phyloP scores from a whole-genome alignment of 2,888 invertebrate genomes.

The Cryptosula pallasiana region DNA sequence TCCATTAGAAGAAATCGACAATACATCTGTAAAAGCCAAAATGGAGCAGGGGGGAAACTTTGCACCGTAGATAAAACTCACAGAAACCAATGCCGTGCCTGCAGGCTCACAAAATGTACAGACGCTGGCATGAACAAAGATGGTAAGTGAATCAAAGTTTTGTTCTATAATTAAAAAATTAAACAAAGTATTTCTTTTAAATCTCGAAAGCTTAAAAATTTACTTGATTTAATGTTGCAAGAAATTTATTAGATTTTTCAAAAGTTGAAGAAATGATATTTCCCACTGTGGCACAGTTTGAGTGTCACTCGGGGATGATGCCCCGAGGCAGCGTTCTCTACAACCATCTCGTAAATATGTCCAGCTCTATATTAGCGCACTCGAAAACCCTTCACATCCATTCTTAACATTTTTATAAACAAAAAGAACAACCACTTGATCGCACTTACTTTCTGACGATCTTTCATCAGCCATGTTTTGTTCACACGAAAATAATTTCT shows the following conservation, averaged over 20 bases:
- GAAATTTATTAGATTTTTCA: background rate
- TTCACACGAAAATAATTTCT: background rate
- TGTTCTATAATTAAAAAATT: background rate
- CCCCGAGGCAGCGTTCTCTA: background rate
- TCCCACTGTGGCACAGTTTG: background rate
- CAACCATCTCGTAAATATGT: background rate
- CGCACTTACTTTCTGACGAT: background rate
- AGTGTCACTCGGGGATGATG: background rate
- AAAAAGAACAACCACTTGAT: background rate
- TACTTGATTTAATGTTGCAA: background rate
- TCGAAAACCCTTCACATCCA: background rate
- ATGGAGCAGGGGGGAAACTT: conserved; percentile 54
- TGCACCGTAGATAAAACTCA: conserved; percentile 94
- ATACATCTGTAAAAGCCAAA: conserved; percentile 89
- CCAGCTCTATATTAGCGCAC: background rate
- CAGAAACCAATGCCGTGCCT: conserved; percentile 92
- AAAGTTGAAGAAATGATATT: background rate
- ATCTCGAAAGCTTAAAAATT: background rate
- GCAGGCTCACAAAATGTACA: conserved; percentile 82
- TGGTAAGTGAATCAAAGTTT: conserved; percentile 62
- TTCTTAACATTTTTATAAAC: conserved; percentile 2
- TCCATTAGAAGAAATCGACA: conserved; percentile 91
- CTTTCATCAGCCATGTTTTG: background rate
- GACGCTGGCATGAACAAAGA: conserved; percentile 96
- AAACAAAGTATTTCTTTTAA: background rate